Evolutionary conservation across 2,113 vertebrate species (phyloP).

Genomic region (Thinocorus orbignyianus): DNA sequence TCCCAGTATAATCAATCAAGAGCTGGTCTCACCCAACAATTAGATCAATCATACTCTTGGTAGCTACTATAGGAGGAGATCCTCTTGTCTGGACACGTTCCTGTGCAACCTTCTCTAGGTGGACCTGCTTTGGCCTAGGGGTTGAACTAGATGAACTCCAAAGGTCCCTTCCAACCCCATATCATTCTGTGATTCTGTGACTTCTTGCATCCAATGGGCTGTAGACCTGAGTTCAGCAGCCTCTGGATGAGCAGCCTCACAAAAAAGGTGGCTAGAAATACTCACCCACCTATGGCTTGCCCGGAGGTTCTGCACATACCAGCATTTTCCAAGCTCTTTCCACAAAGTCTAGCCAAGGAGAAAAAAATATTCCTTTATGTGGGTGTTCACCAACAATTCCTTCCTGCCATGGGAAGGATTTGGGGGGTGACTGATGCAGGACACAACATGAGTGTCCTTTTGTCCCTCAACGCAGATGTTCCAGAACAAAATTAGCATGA

Average conservation of each 20-base stretch:
- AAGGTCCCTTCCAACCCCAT: too few species aligned
- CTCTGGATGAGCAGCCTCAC: not conserved
- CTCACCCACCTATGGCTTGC: accelerated
- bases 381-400: accelerated
- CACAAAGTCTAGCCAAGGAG: not conserved
- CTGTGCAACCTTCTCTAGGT: too few species aligned
- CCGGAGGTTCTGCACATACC: not conserved
- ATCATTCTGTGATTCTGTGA: too few species aligned
- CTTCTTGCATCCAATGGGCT: not conserved
- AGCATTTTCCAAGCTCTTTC: not conserved
- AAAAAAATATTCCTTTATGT: not conserved
- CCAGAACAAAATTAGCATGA: not conserved
- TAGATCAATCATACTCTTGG: not conserved
- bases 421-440: not conserved
- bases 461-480: not conserved
- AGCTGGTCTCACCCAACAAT: not conserved
- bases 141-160: too few species aligned
- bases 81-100: not conserved
- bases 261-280: not conserved
- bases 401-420: not conserved
- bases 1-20: not conserved
- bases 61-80: not conserved
- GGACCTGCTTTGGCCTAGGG: too few species aligned
- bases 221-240: not conserved
- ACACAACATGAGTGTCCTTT: not conserved